Evolutionary conservation across 2,113 vertebrate species (phyloP).

Genomic region (Sarotherodon lohbergeri): DNA sequence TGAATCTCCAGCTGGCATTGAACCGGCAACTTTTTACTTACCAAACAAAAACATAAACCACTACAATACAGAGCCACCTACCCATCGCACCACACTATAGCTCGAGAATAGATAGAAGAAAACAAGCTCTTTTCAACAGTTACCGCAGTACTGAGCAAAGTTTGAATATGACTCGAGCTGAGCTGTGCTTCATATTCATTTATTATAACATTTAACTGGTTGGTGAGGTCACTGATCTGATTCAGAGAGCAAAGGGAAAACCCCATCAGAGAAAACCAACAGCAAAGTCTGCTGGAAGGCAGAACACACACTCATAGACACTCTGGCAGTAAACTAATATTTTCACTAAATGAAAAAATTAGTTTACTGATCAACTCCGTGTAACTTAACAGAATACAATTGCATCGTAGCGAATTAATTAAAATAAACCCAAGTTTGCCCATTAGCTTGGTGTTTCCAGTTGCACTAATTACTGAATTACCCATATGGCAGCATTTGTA

Average conservation of each 20-base stretch:
- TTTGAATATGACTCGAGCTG: background rate
- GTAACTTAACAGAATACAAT: background rate
- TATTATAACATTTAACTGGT: background rate
- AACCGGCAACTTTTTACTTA: background rate
- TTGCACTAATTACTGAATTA: background rate
- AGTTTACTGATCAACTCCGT: background rate
- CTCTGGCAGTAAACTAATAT: background rate
- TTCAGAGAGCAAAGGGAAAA: background rate
- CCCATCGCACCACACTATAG: accelerated
- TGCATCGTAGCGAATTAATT: background rate
- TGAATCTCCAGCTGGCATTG: background rate
- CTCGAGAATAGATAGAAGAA: background rate
- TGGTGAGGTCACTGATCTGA: background rate
- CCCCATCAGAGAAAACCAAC: background rate
- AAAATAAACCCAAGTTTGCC: background rate
- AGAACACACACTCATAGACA: background rate
- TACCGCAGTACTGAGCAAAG: background rate
- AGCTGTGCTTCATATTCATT: background rate
- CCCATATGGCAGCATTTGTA: background rate
- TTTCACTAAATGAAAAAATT: background rate
- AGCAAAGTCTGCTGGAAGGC: background rate
- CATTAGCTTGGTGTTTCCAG: background rate
- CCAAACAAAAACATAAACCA: background rate
- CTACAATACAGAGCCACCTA: background rate
- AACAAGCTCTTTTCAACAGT: background rate